Base-by-base conservation (phyloP, 2,113 vertebrate genomes). In the Chaetodon trifascialis region DNA sequence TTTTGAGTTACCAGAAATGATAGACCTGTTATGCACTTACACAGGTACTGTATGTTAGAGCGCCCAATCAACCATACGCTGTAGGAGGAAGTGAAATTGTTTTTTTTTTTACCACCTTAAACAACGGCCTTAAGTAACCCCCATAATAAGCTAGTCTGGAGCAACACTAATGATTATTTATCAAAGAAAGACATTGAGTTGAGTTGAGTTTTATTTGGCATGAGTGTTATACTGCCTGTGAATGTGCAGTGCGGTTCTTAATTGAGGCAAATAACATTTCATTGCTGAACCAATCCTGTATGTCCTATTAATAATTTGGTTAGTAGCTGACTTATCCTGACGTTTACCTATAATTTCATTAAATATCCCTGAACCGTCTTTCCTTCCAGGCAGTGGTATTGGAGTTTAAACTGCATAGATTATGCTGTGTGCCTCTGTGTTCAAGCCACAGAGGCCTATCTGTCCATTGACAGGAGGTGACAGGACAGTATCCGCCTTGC, bases 381-480 rank as follows among this genome's bases (percentile, higher is more conserved):
- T 71, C 30, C 42, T 11, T 68, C 78, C 70, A 65, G 8, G 40
- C 62, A 58, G 11, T 34, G 55, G 42, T 17, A 12, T 58, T 72
- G 19, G 58, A 60, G 79, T 72, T 67, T 25, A 58, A 38, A 23
- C 42, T 12, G 10, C 46, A 44, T 54, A 15, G 42, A 72, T 66
- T 62, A 65, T 56, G 47, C n/a, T 8, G 25, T 34, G 64, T 5
- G 46, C 46, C 1, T 68, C 14, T 73, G 55, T 68, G 21, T 46
- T 40, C 40, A 65, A 60, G 73, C 62, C 40, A 0, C 72, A 63
- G 14, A 11, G 14, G 51, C 40, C 83, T 73, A 67, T 88, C 76
- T 73, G 44, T 68, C 44, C 54, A 23, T n/a, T 62, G 79, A 86
- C 74, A 64, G 52, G 21, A 72, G 70, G 76, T 42, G 65, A 69